Conservation (phyloP, 2,113 vertebrate species). For the Zosterops japonicus region DNA sequence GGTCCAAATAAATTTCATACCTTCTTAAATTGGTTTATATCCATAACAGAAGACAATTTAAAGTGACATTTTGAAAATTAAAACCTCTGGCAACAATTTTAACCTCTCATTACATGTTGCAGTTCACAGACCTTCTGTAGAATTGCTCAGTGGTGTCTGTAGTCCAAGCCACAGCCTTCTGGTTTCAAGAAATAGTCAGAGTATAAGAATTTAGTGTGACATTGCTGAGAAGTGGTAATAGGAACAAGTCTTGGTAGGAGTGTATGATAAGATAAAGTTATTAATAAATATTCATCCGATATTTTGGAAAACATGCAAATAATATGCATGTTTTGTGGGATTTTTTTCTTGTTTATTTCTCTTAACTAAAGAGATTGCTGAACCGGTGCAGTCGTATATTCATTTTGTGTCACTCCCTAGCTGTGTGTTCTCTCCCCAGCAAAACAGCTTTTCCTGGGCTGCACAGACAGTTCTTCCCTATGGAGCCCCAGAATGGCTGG, state of each 20-base stretch:
- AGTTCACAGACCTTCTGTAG: neutral
- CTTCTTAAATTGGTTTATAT: neutral
- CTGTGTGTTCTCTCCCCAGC: neutral
- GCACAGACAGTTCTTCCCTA: neutral
- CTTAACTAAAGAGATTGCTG: neutral
- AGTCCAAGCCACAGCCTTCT: neutral
- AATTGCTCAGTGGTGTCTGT: neutral
- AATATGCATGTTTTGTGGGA: neutral
- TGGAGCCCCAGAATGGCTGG: fast-evolving
- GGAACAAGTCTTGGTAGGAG: neutral
- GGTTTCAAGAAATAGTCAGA: neutral
- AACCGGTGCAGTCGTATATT: fast-evolving
- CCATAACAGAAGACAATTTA: neutral
- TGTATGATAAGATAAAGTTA: neutral
- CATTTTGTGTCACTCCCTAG: neutral
- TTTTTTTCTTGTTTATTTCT: neutral
- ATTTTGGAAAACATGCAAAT: neutral
- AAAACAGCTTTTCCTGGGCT: neutral
- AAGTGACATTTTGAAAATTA: neutral
- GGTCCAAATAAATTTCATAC: neutral
- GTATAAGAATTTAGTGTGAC: neutral
- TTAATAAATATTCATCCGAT: neutral
- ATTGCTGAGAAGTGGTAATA: neutral
- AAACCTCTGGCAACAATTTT: neutral
- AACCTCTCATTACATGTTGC: neutral